These are phyloP conservation scores for Vanessa tameamea DNA, from an alignment of 1,140 invertebrate genomes.

Conservation along the genomic window DNA sequence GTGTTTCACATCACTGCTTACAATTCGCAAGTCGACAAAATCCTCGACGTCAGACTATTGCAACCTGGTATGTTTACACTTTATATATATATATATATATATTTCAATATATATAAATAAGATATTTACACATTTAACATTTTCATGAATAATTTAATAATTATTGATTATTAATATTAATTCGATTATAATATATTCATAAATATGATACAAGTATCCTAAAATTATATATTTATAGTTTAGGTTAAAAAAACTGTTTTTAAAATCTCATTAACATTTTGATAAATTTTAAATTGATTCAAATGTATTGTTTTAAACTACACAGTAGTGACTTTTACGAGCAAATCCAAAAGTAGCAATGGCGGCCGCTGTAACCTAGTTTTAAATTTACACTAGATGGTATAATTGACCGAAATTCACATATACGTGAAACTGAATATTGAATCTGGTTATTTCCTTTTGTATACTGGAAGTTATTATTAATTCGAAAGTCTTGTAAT, in stretches of 20 bases:
- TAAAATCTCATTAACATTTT: conserved; percentile 9
- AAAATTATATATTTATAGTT: no score
- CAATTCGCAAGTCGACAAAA: conserved; percentile 99
- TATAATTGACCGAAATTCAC: conserved; percentile 61
- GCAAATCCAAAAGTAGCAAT: conserved; percentile 53
- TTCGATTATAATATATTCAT: no score
- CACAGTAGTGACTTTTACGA: conserved; percentile 50
- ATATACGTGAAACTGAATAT: conserved; percentile 38
- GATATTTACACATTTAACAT: no score
- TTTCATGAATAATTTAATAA: no score
- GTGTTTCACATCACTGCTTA: conserved; percentile 99
- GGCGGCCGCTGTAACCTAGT: conserved; percentile 65
- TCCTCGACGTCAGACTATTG: conserved; percentile 96
- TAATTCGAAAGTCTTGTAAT: conserved; percentile 9
- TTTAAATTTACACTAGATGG: conserved; percentile 72
- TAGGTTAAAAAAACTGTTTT: background rate
- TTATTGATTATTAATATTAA: no score
- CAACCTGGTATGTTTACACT: conserved; percentile 91
- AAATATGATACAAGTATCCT: no score
- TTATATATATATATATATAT: no score
- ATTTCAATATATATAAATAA: no score
- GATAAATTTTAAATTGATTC: conserved; percentile 24
- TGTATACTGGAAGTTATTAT: conserved; percentile 17
- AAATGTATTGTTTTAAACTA: conserved; percentile 32
- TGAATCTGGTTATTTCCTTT: conserved; percentile 32